A percentile compares a stretch with the other conserved stretches of the same genome.
Conservation (phyloP, 2,888 invertebrate species). For the Lochmaea capreae region DNA sequence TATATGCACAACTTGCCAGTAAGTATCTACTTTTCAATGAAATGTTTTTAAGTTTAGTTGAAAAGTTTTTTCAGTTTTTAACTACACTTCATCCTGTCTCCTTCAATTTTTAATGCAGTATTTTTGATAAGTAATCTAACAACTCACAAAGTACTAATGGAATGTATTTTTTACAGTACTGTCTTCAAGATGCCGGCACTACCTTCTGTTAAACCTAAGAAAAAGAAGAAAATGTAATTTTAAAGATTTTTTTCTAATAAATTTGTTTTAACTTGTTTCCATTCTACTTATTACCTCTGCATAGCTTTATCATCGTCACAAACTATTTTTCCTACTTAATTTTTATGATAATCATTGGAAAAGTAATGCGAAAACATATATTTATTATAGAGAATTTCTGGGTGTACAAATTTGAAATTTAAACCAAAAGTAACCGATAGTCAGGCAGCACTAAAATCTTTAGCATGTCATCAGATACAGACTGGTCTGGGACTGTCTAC, state of each 20-base stretch:
- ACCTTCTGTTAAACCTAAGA: slow-evolving; percentile 81
- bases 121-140: neutral
- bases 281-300: neutral
- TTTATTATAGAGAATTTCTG: no score
- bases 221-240: slow-evolving; percentile 72
- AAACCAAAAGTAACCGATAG: no score
- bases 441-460: no score
- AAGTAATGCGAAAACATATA: no score
- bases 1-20: slow-evolving; percentile 97
- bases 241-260: neutral
- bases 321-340: no score
- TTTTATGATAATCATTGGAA: no score
- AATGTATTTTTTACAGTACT: slow-evolving; percentile 74
- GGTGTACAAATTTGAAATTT: no score
- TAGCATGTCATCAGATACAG: no score
- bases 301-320: neutral
- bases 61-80: neutral
- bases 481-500: no score
- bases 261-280: neutral
- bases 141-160: neutral
- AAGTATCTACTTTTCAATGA: slow-evolving; percentile 68
- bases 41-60: no score
- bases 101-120: neutral
- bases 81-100: no score
- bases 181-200: slow-evolving; percentile 92